Conservation (phyloP, 2,888 invertebrate species). For the Crematogaster levior region DNA sequence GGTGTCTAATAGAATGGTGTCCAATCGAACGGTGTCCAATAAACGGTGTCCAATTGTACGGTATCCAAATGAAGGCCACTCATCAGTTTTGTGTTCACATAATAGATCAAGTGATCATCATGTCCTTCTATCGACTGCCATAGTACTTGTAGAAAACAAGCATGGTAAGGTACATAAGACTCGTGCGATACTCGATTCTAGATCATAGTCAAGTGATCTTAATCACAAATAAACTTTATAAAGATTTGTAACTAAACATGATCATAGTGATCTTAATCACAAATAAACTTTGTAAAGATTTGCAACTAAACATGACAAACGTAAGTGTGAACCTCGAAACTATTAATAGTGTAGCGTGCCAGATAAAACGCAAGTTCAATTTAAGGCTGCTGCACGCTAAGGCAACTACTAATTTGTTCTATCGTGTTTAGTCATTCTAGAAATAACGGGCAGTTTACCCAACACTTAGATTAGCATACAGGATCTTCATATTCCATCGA, state of each 20-base stretch:
- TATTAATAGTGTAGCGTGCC: not conserved
- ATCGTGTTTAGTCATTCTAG: not conserved
- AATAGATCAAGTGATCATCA: not conserved
- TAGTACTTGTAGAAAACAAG: not conserved
- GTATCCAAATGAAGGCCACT: no score
- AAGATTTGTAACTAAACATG: no score
- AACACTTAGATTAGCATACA: not conserved
- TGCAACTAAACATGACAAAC: not conserved
- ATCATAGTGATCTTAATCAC: no score
- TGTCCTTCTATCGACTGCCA: not conserved
- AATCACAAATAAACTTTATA: no score
- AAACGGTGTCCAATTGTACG: no score
- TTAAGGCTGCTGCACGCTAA: not conserved
- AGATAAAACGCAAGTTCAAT: not conserved
- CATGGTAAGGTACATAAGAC: not conserved
- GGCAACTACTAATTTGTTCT: not conserved
- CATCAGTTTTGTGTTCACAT: not conserved
- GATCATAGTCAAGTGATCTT: not conserved
- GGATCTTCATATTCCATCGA: not conserved
- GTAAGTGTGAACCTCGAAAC: not conserved
- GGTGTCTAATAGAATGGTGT: no score
- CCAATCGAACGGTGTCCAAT: no score
- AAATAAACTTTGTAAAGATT: not conserved
- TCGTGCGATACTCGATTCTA: constrained; percentile 1
- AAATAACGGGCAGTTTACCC: not conserved